phyloP scores from a whole-genome alignment of 2,888 invertebrate genomes.

The Bibio marci region DNA sequence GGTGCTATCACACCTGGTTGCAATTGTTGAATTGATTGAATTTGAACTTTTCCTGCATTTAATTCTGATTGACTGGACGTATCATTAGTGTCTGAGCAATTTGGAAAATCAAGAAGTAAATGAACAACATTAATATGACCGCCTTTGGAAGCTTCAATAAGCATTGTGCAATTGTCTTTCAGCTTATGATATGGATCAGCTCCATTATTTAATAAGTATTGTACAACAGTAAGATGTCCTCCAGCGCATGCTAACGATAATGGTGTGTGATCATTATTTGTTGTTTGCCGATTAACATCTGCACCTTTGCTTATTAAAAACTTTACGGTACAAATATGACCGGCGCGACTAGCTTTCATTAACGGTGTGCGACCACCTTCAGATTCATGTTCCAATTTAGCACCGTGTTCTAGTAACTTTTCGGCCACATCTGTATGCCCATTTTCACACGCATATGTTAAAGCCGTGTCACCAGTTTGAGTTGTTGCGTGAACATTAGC shows the following conservation, averaged over 20 bases:
- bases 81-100: constrained; percentile 21
- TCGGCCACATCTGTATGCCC: constrained; percentile 96
- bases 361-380: constrained; percentile 94
- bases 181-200: constrained; percentile 94
- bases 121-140: constrained; percentile 94
- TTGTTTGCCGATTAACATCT: constrained; percentile 74
- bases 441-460: constrained; percentile 97
- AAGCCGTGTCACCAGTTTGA: constrained; percentile 86
- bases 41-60: constrained; percentile 13
- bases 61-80: background rate
- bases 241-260: constrained; percentile 92
- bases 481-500: constrained; percentile 90
- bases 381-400: constrained; percentile 86
- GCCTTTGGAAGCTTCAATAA: constrained; percentile 96
- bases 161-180: constrained; percentile 96
- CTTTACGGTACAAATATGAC: constrained; percentile 90
- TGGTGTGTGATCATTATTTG: constrained; percentile 93
- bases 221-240: constrained; percentile 86
- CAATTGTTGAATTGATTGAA: constrained; percentile 7
- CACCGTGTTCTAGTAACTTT: constrained; percentile 75
- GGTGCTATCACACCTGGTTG: constrained; percentile 17
- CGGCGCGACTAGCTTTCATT: constrained; percentile 97
- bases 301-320: constrained; percentile 81
- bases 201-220: constrained; percentile 74
- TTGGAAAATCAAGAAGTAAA: constrained; percentile 85